Base-by-base conservation (phyloP, 2,888 invertebrate genomes). In the Lingula anatina region DNA sequence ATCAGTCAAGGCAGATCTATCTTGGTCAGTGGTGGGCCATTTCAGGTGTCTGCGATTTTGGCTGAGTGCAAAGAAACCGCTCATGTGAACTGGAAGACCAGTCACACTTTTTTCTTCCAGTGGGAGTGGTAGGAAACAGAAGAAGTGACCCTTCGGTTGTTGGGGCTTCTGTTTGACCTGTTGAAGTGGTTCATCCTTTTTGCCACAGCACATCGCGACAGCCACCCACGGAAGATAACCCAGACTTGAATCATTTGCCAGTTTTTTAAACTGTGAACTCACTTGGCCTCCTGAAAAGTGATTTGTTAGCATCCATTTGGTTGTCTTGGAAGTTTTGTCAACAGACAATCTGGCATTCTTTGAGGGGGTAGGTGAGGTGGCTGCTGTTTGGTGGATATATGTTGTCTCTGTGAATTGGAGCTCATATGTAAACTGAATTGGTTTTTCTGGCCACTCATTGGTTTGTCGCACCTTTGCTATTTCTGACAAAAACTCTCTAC, bases 81-180 rank as follows among this genome's bases (percentile, higher is more conserved):
- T 71, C 12, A 73, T 62, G 52, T 73, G 71, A 4, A 71, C 59
- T 1, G 71, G 71, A 9, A 71, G 59, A 5, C 73, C 72, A 3
- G 71, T 70, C n/a, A 61, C 54, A 40, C 59, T 60, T 38, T 59
- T 50, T 5, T 55, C 52, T 42, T 66, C 65, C 31, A 58, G 44
- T 3, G 73, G 69, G 20, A 74, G 60, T 18, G 74, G 74, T 18
- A 73, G 56, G 47, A 71, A 70, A 47, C 71, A 71, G 51, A 68
- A 73, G 4, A 70, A 55, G 26, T 71, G 70, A 15, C 73, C 70
- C 28, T 48, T 47, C 5, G 55, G 58, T 9, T 31, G 9, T 31
- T 31, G n/a, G 7, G 2, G 5, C 15, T 25, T 41, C 35, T 12
- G 9, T 12, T 31, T 9, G 9, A n/a, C 37, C 7, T 36, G 40